Conservation (phyloP, 2,113 vertebrate genomes). For the Sapayoa aenigma region DNA sequence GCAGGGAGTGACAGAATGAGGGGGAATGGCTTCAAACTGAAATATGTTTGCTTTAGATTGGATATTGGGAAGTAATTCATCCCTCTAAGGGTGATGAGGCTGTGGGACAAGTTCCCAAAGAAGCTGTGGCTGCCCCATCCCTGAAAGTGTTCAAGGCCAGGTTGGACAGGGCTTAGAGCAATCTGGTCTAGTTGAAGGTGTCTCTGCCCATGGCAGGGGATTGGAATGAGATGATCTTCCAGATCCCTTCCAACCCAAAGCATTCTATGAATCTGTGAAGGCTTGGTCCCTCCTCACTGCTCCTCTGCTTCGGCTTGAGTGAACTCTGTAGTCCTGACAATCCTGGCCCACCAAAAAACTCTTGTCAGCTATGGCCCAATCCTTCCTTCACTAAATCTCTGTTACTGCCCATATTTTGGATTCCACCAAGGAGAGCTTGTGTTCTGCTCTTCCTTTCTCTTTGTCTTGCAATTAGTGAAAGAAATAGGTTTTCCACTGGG, state of each 20-base stretch:
- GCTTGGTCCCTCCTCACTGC: background rate
- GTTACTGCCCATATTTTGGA: background rate
- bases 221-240: background rate
- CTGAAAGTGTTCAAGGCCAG: background rate
- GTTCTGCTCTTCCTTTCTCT: background rate
- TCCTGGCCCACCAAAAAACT: background rate
- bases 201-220: background rate
- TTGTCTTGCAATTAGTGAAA: background rate
- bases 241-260: background rate
- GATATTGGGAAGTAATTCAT: background rate
- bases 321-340: background rate
- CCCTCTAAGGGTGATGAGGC: fast-evolving
- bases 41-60: background rate
- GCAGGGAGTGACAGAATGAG: background rate
- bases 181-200: too few species aligned
- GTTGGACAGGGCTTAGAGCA: fast-evolving
- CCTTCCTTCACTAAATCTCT: background rate
- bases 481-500: background rate
- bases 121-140: background rate
- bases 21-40: background rate
- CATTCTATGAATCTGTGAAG: background rate
- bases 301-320: background rate
- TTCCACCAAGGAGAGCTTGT: background rate
- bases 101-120: background rate
- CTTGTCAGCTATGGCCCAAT: background rate